These are phyloP conservation scores for Mystacides longicornis DNA, from an alignment of 2,888 invertebrate genomes.

Conservation along the genomic window DNA sequence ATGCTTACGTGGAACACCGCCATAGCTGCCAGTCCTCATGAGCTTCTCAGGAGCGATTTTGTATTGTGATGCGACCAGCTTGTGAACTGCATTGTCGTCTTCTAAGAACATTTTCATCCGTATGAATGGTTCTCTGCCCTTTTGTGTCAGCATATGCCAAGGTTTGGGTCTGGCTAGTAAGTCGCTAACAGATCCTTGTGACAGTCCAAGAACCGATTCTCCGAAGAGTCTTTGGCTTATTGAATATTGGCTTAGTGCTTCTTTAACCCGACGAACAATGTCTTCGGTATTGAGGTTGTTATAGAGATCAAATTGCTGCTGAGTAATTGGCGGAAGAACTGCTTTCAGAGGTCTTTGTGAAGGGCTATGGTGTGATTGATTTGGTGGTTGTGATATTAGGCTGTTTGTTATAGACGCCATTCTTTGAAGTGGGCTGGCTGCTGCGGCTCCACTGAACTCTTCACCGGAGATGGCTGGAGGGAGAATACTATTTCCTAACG, in stretches of 20 bases:
- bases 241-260: slow-evolving; percentile 89
- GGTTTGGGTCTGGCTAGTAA: slow-evolving; percentile 95
- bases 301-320: slow-evolving; percentile 97
- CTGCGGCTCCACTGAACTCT: slow-evolving; percentile 71
- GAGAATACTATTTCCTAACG: slow-evolving; percentile 76
- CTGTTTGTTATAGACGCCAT: slow-evolving; percentile 99
- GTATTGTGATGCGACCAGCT: slow-evolving; percentile 93
- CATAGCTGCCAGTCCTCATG: slow-evolving; percentile 92
- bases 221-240: slow-evolving; percentile 98
- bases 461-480: slow-evolving; percentile 79
- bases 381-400: slow-evolving; percentile 82
- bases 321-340: slow-evolving; percentile 95
- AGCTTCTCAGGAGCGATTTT: slow-evolving; percentile 96
- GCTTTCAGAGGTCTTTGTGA: slow-evolving; percentile 89
- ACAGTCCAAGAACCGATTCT: slow-evolving; percentile 92
- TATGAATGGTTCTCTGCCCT: slow-evolving; percentile 94
- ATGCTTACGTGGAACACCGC: slow-evolving; percentile 69
- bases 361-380: slow-evolving; percentile 76
- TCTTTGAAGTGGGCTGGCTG: slow-evolving; percentile 89
- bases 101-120: slow-evolving; percentile 97
- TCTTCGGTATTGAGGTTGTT: slow-evolving; percentile 98
- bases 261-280: slow-evolving; percentile 92
- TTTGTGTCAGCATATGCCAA: slow-evolving; percentile 98
- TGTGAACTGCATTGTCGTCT: slow-evolving; percentile 92
- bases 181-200: slow-evolving; percentile 97